phyloP scores from a whole-genome alignment of 2,888 invertebrate genomes.

The Ceratothoa steindachneri region DNA sequence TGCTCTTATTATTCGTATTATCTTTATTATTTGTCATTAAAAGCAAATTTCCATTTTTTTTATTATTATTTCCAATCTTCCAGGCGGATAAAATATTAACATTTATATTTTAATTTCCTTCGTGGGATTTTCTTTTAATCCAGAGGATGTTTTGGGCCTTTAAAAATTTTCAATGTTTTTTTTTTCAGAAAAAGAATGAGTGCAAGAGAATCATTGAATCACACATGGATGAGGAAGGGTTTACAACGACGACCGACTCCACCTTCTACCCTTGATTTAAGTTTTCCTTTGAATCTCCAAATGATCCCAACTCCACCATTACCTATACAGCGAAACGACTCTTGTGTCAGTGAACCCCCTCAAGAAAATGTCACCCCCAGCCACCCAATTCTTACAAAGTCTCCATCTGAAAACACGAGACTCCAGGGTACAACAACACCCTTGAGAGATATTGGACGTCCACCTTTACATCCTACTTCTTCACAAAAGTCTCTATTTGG shows the following conservation, averaged over 20 bases:
- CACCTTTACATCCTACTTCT: constrained; percentile 41
- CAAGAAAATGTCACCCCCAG: constrained; percentile 5
- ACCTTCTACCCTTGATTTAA: constrained; percentile 23
- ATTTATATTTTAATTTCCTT: too few relatives aligned
- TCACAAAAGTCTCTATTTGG: constrained; percentile 24
- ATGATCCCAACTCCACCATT: constrained; percentile 2
- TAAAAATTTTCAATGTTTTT: too few relatives aligned
- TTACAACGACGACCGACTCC: constrained; percentile 22
- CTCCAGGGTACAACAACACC: constrained; percentile 21
- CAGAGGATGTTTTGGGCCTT: too few relatives aligned
- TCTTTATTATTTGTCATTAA: too few relatives aligned
- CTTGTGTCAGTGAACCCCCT: background rate
- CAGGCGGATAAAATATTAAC: too few relatives aligned
- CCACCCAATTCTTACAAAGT: background rate
- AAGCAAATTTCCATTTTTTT: too few relatives aligned
- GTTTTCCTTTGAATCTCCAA: background rate
- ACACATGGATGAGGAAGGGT: constrained; percentile 40
- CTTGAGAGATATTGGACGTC: constrained; percentile 27
- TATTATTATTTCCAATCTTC: too few relatives aligned
- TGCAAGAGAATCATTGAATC: constrained; percentile 38
- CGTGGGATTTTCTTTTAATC: too few relatives aligned
- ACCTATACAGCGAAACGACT: constrained; percentile 1
- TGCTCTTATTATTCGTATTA: too few relatives aligned
- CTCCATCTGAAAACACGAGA: background rate
- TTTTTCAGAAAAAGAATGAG: constrained; percentile 40